Conservation (phyloP, 1,140 invertebrate genomes). For the Hyles euphorbiae region DNA sequence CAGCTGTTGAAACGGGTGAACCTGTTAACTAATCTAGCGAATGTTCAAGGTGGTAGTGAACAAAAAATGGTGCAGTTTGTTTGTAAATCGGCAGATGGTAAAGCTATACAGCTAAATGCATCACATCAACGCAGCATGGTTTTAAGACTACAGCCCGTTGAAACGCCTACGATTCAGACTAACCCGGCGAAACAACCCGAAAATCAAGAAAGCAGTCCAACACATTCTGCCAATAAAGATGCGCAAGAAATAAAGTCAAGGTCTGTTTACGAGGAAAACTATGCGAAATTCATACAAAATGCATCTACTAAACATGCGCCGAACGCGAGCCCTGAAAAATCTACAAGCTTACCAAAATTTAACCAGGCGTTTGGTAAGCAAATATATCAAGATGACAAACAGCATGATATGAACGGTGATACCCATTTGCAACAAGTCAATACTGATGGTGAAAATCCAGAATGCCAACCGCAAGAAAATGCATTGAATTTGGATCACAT, state of each 20-base stretch:
- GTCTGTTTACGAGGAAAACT: slow-evolving; percentile 75
- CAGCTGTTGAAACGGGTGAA: slow-evolving; percentile 71
- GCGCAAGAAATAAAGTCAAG: slow-evolving; percentile 68
- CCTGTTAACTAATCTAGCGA: slow-evolving; percentile 67
- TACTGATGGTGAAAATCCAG: slow-evolving; percentile 33
- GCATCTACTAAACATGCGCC: slow-evolving; percentile 44
- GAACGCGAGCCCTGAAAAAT: slow-evolving; percentile 38
- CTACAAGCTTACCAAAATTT: slow-evolving; percentile 81
- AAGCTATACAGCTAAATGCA: slow-evolving; percentile 72
- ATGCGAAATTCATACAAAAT: slow-evolving; percentile 74
- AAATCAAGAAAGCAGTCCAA: slow-evolving; percentile 38
- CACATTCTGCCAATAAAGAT: slow-evolving; percentile 32
- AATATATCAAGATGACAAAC: slow-evolving; percentile 73
- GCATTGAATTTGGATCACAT: slow-evolving; percentile 60
- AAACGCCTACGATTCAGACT: slow-evolving; percentile 42
- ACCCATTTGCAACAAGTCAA: slow-evolving; percentile 39
- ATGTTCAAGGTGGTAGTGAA: slow-evolving; percentile 68
- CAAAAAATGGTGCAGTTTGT: slow-evolving; percentile 77
- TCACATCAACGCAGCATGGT: slow-evolving; percentile 71
- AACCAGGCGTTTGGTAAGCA: slow-evolving; percentile 86
- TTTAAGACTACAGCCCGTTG: slow-evolving; percentile 64
- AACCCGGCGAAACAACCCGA: slow-evolving; percentile 40
- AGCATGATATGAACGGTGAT: slow-evolving; percentile 39
- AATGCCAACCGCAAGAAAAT: slow-evolving; percentile 47
- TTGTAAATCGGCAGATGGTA: slow-evolving; percentile 77